Evolutionary conservation across 2,888 invertebrate genomes (phyloP).

Genomic region (Callimorpha dominula): DNA sequence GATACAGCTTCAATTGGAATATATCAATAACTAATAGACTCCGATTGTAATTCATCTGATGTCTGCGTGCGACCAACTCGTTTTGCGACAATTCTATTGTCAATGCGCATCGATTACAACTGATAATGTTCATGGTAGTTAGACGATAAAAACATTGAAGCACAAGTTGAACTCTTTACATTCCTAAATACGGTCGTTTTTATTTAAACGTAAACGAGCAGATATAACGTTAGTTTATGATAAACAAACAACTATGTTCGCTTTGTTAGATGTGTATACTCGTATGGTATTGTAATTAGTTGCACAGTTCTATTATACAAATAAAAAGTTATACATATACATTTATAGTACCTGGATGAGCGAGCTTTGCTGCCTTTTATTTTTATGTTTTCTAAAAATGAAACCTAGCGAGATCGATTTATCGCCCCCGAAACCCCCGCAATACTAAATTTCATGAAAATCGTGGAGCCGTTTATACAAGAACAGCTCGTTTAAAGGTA

Average conservation of each 20-base stretch:
- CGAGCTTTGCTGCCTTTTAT: too few species aligned
- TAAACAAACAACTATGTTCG: constrained; percentile 50
- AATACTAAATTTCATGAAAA: too few species aligned
- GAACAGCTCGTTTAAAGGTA: too few species aligned
- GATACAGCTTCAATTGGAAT: constrained; percentile 36
- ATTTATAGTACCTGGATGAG: too few species aligned
- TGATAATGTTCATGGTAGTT: constrained; percentile 31
- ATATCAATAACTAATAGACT: constrained; percentile 46
- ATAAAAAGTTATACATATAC: too few species aligned
- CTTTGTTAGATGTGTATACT: constrained; percentile 40
- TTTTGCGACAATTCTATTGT: constrained; percentile 65
- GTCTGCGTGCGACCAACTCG: constrained; percentile 54
- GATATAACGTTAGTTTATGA: constrained; percentile 41
- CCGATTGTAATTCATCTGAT: constrained; percentile 59
- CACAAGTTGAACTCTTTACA: constrained; percentile 27
- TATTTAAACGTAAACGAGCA: constrained; percentile 26
- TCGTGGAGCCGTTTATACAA: too few species aligned
- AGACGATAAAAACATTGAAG: constrained; percentile 27
- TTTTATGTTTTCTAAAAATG: too few species aligned
- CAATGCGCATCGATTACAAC: constrained; percentile 64
- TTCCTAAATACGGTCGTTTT: constrained; percentile 25
- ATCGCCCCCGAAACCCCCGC: too few species aligned
- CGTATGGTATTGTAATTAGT: constrained; percentile 38
- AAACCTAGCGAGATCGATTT: too few species aligned
- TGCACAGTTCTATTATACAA: constrained; percentile 2